Conservation (phyloP, 2,888 invertebrate genomes). For the Leucania comma region DNA sequence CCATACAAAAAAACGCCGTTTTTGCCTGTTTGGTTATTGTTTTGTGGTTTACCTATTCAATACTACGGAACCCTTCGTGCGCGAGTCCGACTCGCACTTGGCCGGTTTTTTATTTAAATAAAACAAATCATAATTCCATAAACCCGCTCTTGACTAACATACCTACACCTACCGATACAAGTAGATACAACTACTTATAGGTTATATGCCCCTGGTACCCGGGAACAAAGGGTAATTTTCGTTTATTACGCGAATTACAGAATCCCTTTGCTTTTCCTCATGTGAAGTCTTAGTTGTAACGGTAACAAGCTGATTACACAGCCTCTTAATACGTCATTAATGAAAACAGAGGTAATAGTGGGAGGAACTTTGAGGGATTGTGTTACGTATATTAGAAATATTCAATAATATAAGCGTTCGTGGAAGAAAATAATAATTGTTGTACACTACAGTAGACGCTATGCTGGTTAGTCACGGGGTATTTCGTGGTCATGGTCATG, state of each 20-base stretch:
- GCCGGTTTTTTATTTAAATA: background rate
- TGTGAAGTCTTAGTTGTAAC: conserved; percentile 68
- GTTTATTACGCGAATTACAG: conserved; percentile 74
- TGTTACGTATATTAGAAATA: background rate
- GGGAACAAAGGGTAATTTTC: conserved; percentile 76
- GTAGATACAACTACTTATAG: background rate
- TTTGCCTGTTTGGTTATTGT: too few species aligned
- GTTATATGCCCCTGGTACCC: conserved; percentile 27
- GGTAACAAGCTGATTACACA: conserved; percentile 80
- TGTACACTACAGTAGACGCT: background rate
- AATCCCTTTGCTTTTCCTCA: conserved; percentile 67
- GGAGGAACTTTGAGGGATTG: background rate
- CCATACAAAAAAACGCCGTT: too few species aligned
- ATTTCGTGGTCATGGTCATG: too few species aligned
- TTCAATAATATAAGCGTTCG: background rate
- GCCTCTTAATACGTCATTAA: conserved; percentile 69
- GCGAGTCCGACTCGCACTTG: too few species aligned
- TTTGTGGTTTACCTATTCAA: too few species aligned
- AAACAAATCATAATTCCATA: background rate
- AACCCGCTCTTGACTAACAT: background rate
- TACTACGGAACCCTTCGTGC: too few species aligned
- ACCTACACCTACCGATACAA: background rate
- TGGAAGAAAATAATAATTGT: background rate
- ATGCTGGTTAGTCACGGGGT: too few species aligned
- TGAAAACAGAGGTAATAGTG: conserved; percentile 6